A percentile compares a stretch with the other conserved stretches of the same genome.
phyloP scores from a whole-genome alignment of 2,888 invertebrate species.

The Volucella bombylans region DNA sequence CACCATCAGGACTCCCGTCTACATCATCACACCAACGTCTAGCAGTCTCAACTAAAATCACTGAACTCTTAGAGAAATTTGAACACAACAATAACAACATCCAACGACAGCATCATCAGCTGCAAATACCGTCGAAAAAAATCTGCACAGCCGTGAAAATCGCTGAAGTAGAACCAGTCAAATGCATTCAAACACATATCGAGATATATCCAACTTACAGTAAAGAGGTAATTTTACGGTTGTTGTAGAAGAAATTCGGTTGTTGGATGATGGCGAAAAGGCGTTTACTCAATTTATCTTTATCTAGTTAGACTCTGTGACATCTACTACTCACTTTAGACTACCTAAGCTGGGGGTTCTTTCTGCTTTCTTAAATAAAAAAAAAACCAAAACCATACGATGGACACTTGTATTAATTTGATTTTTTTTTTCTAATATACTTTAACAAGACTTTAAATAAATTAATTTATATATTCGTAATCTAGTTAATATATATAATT shows the following conservation, averaged over 20 bases:
- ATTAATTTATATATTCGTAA: not conserved
- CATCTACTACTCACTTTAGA: conserved; percentile 22
- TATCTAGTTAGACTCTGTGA: conserved; percentile 41
- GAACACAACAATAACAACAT: conserved; percentile 74
- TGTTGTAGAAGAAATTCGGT: conserved; percentile 75
- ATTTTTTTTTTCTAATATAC: not conserved
- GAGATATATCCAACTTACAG: conserved; percentile 82
- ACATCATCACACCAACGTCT: conserved; percentile 45
- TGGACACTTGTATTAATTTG: no score
- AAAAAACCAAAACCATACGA: not conserved
- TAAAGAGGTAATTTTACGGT: conserved; percentile 82
- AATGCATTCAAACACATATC: conserved; percentile 80
- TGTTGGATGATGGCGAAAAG: conserved; percentile 33
- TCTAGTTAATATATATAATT: not conserved
- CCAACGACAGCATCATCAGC: conserved; percentile 27
- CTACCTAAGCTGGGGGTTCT: conserved; percentile 42
- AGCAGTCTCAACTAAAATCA: conserved; percentile 77
- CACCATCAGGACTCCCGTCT: conserved; percentile 52
- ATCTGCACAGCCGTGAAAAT: conserved; percentile 76
- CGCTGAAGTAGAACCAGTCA: conserved; percentile 80
- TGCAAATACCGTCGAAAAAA: conserved; percentile 52
- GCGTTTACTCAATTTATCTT: conserved; percentile 14
- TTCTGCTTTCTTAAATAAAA: conserved; percentile 24
- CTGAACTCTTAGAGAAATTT: conserved; percentile 79
- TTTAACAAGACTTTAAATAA: not conserved